Evolutionary conservation across 2,113 vertebrate genomes (phyloP).

Genomic region (Pipra filicauda): DNA sequence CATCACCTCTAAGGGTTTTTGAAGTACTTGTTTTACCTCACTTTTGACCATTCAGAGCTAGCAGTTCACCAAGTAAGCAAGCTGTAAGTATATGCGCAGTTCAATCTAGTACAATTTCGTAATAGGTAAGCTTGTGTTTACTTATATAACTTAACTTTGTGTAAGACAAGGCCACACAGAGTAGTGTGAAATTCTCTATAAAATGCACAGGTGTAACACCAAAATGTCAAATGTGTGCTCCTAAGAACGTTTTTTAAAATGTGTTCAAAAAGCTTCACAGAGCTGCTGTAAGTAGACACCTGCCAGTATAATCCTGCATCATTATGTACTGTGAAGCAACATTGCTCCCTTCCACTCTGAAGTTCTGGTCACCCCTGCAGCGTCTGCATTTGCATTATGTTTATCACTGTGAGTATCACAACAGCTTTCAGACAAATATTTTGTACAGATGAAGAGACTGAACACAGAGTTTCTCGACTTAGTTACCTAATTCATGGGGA

Average conservation of each 20-base stretch:
- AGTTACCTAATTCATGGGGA: constrained; percentile 95
- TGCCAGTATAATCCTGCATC: background rate
- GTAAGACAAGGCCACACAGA: background rate
- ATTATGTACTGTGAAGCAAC: background rate
- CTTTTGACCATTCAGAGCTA: background rate
- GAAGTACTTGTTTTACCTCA: background rate
- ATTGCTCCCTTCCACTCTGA: background rate
- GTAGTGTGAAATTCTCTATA: background rate
- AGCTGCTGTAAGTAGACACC: background rate
- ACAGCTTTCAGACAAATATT: background rate
- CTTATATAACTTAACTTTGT: background rate
- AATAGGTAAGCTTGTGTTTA: background rate
- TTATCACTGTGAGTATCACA: background rate
- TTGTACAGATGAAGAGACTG: background rate
- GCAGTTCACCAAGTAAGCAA: background rate
- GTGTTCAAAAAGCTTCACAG: background rate
- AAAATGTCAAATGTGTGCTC: background rate
- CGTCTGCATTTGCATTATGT: background rate
- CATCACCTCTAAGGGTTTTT: background rate
- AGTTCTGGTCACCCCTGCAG: background rate
- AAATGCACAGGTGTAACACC: background rate
- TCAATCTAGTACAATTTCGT: background rate
- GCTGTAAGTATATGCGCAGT: background rate
- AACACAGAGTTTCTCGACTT: background rate
- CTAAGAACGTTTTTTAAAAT: background rate